Evolutionary conservation across 2,797 vertebrate genomes (phyloP).

Genomic region (Vultur gryphus): DNA sequence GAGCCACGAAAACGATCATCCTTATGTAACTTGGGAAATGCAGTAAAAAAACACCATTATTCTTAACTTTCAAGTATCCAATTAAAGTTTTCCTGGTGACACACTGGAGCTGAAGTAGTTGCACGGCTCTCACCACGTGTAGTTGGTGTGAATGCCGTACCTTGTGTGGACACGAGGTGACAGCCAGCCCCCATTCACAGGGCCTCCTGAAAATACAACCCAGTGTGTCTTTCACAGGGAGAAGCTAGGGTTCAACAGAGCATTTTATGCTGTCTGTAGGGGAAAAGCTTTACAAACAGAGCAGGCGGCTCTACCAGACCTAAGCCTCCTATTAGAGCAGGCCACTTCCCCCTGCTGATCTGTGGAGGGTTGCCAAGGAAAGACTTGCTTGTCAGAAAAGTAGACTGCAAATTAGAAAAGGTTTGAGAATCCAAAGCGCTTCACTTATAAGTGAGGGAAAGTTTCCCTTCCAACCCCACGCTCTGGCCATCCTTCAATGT

Average conservation of each 20-base stretch:
- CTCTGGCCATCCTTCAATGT: neutral
- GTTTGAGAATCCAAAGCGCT: neutral
- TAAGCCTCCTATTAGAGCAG: neutral
- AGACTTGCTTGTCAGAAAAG: neutral
- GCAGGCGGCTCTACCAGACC: neutral
- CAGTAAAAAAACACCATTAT: neutral
- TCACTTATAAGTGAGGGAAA: neutral
- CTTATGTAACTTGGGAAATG: neutral
- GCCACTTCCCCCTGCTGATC: neutral
- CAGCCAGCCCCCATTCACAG: fast-evolving
- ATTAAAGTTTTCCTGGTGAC: constrained; percentile 14
- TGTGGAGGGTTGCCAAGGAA: neutral
- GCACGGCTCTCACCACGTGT: fast-evolving
- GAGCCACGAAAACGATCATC: fast-evolving
- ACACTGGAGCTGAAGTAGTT: neutral
- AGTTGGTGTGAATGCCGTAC: neutral
- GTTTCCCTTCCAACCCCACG: neutral
- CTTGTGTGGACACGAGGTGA: neutral
- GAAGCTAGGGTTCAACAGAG: neutral
- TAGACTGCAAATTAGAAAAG: neutral
- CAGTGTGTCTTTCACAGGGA: neutral
- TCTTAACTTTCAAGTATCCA: neutral
- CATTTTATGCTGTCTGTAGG: neutral
- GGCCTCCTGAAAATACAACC: neutral
- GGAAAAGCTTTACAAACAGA: neutral